A percentile compares a stretch with the other conserved stretches of the same genome.
Conservation (phyloP, 2,888 invertebrate species). For the Cryptocheilus praepositus region DNA sequence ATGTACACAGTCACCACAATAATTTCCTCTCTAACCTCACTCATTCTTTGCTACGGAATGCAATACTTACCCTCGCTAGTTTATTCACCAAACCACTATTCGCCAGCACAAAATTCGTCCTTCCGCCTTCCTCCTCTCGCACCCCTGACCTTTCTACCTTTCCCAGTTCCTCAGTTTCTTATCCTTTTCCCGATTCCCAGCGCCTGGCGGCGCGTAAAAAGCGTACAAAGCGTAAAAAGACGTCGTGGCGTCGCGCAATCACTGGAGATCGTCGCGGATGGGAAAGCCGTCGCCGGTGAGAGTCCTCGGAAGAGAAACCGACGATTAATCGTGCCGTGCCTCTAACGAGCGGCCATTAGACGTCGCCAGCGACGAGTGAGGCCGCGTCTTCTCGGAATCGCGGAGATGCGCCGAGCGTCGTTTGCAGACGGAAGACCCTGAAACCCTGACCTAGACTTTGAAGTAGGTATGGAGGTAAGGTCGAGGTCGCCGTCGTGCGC, state of each 20-base stretch:
- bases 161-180: too few species aligned
- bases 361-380: slow-evolving; percentile 2
- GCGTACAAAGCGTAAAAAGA: not conserved
- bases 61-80: too few species aligned
- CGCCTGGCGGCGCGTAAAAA: not conserved
- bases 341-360: slow-evolving; percentile 21
- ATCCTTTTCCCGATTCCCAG: too few species aligned
- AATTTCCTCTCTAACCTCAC: too few species aligned
- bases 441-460: slow-evolving; percentile 56
- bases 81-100: too few species aligned
- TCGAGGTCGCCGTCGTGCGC: slow-evolving; percentile 57
- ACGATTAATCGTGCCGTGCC: slow-evolving; percentile 33
- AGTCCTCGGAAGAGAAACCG: slow-evolving; percentile 41
- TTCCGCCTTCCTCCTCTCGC: too few species aligned
- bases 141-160: too few species aligned
- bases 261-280: slow-evolving; percentile 17
- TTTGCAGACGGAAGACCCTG: slow-evolving; percentile 28
- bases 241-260: slow-evolving; percentile 8
- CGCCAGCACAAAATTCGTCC: too few species aligned
- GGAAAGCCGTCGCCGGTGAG: slow-evolving; percentile 29
- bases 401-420: slow-evolving; percentile 11
- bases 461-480: slow-evolving; percentile 71
- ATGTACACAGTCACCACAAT: too few species aligned
- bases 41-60: too few species aligned
- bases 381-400: slow-evolving; percentile 11